Conservation (phyloP, 2,797 vertebrate genomes). For the Eulemur rubriventer region DNA sequence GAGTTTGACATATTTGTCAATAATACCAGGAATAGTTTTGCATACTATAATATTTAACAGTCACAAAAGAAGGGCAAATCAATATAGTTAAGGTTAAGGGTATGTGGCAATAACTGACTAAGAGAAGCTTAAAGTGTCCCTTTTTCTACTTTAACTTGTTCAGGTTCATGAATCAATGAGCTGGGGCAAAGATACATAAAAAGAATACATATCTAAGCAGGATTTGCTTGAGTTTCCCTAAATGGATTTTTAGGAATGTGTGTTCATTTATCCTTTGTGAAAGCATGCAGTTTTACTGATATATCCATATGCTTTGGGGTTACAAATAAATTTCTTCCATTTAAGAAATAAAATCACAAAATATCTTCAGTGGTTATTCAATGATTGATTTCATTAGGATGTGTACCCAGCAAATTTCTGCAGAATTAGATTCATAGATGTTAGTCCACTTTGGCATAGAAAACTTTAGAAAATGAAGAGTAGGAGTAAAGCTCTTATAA, state of each 20-base stretch:
- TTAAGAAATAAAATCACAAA: slow-evolving; percentile 40
- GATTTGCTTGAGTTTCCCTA: slow-evolving; percentile 24
- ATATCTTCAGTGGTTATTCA: slow-evolving; percentile 7
- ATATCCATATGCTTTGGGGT: neutral
- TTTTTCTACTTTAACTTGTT: slow-evolving; percentile 62
- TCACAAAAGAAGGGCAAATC: slow-evolving; percentile 58
- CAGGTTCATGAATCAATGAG: slow-evolving; percentile 45
- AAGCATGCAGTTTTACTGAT: slow-evolving; percentile 31
- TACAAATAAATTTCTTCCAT: neutral
- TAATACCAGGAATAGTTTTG: slow-evolving; percentile 68
- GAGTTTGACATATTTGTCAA: slow-evolving; percentile 72
- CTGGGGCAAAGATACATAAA: slow-evolving; percentile 8
- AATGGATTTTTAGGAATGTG: neutral
- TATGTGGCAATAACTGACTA: slow-evolving; percentile 47
- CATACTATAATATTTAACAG: slow-evolving; percentile 65
- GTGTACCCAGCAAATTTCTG: neutral
- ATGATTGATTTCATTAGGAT: slow-evolving; percentile 33
- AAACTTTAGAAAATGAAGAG: neutral
- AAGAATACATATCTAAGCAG: slow-evolving; percentile 31
- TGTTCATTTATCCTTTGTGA: slow-evolving; percentile 30
- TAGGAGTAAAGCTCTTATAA: neutral
- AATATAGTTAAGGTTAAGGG: slow-evolving; percentile 65
- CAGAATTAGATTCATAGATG: neutral
- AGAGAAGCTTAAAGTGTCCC: slow-evolving; percentile 43
- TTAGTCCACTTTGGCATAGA: neutral